A percentile compares a stretch with the other conserved stretches of the same genome.
phyloP scores from a whole-genome alignment of 2,113 vertebrate species.

The Neomonachus schauinslandi region DNA sequence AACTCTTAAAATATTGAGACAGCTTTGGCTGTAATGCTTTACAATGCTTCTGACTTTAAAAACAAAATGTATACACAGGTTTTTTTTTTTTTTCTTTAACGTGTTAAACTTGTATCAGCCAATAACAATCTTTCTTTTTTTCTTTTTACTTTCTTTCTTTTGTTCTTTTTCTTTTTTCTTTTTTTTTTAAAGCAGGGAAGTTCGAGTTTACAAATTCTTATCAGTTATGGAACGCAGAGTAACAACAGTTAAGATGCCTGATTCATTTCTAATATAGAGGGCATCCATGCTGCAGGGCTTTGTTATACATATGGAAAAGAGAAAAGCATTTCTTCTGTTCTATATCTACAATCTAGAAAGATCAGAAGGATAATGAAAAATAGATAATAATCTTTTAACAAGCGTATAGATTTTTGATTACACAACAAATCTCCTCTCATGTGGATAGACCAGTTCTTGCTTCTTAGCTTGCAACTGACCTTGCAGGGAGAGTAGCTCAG shows the following conservation, averaged over 20 bases:
- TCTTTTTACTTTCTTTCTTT: background rate
- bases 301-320: background rate
- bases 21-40: background rate
- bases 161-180: background rate
- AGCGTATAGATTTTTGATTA: background rate
- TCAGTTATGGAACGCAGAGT: background rate
- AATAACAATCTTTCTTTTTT: background rate
- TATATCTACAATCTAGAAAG: background rate
- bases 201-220: background rate
- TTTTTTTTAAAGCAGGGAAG: background rate
- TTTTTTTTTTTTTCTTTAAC: background rate
- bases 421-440: background rate
- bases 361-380: background rate
- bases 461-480: background rate
- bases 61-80: background rate
- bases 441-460: background rate
- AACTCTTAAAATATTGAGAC: slow-evolving; percentile 16
- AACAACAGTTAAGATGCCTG: background rate
- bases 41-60: background rate
- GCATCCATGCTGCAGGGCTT: background rate
- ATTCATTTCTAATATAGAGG: background rate
- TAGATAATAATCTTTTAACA: background rate
- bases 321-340: background rate
- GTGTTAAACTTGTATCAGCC: background rate
- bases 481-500: background rate